These are phyloP conservation scores for Neopipo cinnamomea DNA, from an alignment of 2,113 vertebrate genomes.

Conservation along the genomic window DNA sequence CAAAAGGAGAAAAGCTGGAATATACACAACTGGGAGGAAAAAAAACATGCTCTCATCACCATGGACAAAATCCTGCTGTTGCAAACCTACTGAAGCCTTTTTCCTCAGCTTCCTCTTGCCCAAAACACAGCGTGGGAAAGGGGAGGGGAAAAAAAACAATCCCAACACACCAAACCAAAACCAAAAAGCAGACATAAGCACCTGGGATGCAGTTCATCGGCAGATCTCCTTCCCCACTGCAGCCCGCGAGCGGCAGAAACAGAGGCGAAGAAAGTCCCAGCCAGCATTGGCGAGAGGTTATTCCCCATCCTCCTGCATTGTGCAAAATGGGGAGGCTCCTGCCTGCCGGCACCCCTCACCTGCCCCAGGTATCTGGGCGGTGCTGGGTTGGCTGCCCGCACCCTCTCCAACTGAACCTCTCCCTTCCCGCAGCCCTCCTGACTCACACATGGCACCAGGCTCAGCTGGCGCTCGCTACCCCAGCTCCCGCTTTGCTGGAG, in stretches of 20 bases:
- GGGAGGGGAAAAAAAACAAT: neutral
- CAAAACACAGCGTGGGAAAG: neutral
- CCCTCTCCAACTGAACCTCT: neutral
- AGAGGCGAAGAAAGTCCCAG: neutral
- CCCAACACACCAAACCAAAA: neutral
- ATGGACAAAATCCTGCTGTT: neutral
- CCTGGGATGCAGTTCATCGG: constrained; percentile 72
- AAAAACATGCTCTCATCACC: neutral
- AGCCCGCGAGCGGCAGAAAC: neutral
- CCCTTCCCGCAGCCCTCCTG: constrained; percentile 1
- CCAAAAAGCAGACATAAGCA: constrained; percentile 2
- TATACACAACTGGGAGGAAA: neutral
- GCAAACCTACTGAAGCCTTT: neutral
- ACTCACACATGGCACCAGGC: neutral
- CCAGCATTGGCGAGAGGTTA: neutral
- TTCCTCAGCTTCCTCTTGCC: neutral
- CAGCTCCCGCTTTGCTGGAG: neutral
- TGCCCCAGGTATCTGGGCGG: constrained; percentile 48
- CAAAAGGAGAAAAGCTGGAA: neutral
- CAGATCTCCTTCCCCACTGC: constrained; percentile 36
- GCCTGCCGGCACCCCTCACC: neutral
- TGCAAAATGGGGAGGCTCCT: constrained; percentile 39
- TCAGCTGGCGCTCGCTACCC: neutral
- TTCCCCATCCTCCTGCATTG: neutral
- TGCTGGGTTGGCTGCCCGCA: neutral